A percentile compares a stretch with the other conserved stretches of the same genome.
These are phyloP conservation scores for Mechanitis mazaeus DNA, from an alignment of 2,888 invertebrate species.

Conservation along the genomic window DNA sequence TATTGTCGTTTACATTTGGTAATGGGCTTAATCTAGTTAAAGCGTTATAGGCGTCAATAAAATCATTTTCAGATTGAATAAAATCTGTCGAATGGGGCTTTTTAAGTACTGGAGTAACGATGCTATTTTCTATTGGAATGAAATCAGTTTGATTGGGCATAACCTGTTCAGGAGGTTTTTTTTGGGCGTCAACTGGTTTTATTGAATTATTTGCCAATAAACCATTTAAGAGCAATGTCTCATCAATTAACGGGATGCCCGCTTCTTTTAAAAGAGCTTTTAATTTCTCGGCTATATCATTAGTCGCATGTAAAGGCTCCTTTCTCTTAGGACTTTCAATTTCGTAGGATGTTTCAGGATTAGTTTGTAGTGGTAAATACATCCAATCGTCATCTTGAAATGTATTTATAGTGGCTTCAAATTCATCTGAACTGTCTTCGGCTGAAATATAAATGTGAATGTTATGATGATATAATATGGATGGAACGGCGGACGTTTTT, in stretches of 20 bases:
- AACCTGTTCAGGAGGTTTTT: conserved; percentile 20
- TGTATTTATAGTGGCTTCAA: conserved; percentile 53
- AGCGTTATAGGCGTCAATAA: conserved; percentile 70
- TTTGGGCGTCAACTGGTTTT: conserved; percentile 32
- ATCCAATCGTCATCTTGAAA: conserved; percentile 66
- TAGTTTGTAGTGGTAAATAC: conserved; percentile 56
- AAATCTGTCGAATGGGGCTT: conserved; percentile 49
- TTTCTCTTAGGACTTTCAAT: conserved; percentile 22
- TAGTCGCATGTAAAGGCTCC: conserved; percentile 27
- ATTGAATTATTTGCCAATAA: conserved; percentile 34
- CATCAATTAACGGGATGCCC: conserved; percentile 51
- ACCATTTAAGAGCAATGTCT: conserved; percentile 52
- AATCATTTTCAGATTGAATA: conserved; percentile 66
- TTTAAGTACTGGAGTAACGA: conserved; percentile 9
- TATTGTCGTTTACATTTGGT: conserved; percentile 43
- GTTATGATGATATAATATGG: conserved; percentile 55
- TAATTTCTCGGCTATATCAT: conserved; percentile 47
- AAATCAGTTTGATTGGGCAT: conserved; percentile 5
- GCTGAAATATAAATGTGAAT: conserved; percentile 70
- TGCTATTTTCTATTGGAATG: conserved; percentile 5
- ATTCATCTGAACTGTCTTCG: conserved; percentile 73
- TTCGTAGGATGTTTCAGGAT: conserved; percentile 26
- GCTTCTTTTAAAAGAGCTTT: conserved; percentile 53
- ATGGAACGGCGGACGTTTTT: conserved; percentile 3
- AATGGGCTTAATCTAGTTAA: conserved; percentile 62